Evolutionary conservation across 2,113 vertebrate genomes (phyloP).

Genomic region (Raja brachyura): DNA sequence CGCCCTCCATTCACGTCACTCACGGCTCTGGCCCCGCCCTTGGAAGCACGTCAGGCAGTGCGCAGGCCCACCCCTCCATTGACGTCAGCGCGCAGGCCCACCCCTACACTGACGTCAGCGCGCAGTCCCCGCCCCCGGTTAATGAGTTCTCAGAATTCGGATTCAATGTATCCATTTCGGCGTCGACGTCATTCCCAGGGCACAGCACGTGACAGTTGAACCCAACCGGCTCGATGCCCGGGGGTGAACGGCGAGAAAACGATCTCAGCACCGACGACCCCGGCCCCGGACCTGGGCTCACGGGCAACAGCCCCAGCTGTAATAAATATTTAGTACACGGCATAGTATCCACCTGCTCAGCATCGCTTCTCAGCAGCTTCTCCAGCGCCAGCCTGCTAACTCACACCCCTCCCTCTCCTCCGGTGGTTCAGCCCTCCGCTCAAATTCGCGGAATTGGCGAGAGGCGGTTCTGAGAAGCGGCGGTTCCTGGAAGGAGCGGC

Average conservation of each 20-base stretch:
- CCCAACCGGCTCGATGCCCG: neutral
- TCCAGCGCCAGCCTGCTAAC: neutral
- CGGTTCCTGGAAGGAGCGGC: slow-evolving; percentile 28
- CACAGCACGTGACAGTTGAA: neutral
- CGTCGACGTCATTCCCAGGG: neutral
- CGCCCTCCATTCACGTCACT: too few species aligned
- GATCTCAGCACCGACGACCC: neutral
- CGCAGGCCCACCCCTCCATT: neutral
- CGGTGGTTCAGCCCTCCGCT: neutral
- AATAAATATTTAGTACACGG: too few species aligned
- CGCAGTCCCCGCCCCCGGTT: neutral
- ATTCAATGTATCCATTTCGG: neutral
- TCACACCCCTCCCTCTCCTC: neutral
- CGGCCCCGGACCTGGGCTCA: neutral
- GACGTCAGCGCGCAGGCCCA: neutral
- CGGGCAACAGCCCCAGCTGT: neutral
- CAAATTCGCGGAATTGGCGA: slow-evolving; percentile 24
- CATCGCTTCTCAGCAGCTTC: too few species aligned
- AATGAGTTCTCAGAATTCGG: slow-evolving; percentile 24
- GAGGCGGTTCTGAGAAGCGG: slow-evolving; percentile 17
- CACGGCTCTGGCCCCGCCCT: too few species aligned
- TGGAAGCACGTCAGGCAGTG: neutral
- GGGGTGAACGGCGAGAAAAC: rapidly evolving
- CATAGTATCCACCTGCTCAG: too few species aligned
- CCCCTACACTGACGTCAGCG: neutral